Conservation (phyloP, 2,797 vertebrate species). For the Mormyrus hasselquistii region DNA sequence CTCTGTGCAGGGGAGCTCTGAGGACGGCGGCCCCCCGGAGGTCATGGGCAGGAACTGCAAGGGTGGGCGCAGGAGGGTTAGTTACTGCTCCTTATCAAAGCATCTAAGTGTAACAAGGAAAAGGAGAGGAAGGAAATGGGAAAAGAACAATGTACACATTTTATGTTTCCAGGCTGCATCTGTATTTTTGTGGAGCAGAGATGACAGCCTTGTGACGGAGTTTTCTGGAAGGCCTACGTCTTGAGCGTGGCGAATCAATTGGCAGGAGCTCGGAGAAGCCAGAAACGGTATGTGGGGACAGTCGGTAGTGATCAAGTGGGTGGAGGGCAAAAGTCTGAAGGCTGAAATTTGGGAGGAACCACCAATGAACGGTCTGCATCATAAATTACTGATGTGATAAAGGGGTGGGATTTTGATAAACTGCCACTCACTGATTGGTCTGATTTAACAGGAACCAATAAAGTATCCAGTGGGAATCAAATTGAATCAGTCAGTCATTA, state of each 20-base stretch:
- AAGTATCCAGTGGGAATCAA: neutral
- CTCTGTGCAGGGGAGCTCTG: neutral
- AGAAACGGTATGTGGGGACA: neutral
- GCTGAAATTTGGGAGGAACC: neutral
- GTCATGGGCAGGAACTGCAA: neutral
- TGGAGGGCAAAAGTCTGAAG: neutral
- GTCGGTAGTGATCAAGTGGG: neutral
- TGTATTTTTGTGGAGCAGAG: neutral
- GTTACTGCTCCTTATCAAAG: neutral
- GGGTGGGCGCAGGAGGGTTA: neutral
- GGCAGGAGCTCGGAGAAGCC: neutral
- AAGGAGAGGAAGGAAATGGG: neutral
- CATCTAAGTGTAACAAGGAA: neutral
- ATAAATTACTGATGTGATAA: neutral
- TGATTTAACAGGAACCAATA: neutral
- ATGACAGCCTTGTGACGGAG: neutral
- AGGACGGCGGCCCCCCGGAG: neutral
- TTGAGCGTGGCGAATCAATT: neutral
- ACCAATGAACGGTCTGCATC: neutral
- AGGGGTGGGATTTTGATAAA: neutral
- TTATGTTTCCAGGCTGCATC: neutral
- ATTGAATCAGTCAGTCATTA: neutral
- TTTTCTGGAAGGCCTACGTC: neutral
- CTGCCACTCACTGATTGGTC: neutral
- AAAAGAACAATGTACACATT: neutral